phyloP scores from a whole-genome alignment of 2,888 invertebrate genomes.

The Caenorhabditis uteleia region DNA sequence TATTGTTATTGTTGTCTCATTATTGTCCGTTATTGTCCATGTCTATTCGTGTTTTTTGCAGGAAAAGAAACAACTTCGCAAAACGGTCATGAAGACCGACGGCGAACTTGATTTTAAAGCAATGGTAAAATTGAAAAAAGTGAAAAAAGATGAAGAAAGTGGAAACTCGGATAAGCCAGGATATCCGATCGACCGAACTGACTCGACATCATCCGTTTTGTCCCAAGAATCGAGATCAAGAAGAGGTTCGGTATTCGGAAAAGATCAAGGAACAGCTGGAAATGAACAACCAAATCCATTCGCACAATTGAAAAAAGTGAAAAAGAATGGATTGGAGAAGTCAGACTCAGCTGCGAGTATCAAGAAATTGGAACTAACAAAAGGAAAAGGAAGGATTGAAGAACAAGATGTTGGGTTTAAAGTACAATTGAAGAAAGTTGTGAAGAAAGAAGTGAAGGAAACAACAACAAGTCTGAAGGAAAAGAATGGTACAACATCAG shows the following conservation, averaged over 20 bases:
- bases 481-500: constrained; percentile 28
- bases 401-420: constrained; percentile 32
- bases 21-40: no score
- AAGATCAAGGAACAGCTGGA: no score
- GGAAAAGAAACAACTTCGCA: constrained; percentile 49
- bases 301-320: constrained; percentile 57
- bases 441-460: constrained; percentile 47
- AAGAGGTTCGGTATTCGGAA: constrained; percentile 23
- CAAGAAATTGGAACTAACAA: constrained; percentile 27
- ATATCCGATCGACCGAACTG: constrained; percentile 38
- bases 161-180: constrained; percentile 14
- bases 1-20: constrained; percentile 12
- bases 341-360: constrained; percentile 44
- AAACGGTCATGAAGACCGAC: constrained; percentile 40
- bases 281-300: constrained; percentile 31
- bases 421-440: constrained; percentile 61
- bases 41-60: no score
- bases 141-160: constrained; percentile 50
- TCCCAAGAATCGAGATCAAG: constrained; percentile 28
- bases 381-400: constrained; percentile 18
- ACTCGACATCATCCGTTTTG: constrained; percentile 43
- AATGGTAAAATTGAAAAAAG: constrained; percentile 51
- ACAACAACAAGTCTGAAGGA: constrained; percentile 15
- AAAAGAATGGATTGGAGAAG: constrained; percentile 44
- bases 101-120: constrained; percentile 48